Evolutionary conservation across 2,797 vertebrate genomes (phyloP).

Genomic region (Buphagus erythrorhynchus): DNA sequence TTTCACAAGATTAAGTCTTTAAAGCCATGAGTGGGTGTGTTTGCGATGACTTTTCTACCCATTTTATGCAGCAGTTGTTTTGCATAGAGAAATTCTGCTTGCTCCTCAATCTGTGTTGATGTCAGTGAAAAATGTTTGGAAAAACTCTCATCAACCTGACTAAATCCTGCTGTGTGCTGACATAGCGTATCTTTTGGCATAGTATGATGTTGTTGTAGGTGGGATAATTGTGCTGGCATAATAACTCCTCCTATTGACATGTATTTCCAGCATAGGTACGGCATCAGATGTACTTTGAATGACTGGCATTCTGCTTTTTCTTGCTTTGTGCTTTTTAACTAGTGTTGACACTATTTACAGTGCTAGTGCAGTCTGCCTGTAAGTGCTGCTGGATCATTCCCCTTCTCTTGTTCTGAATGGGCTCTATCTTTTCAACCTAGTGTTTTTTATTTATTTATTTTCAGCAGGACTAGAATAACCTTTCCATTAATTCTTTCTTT

Average conservation of each 20-base stretch:
- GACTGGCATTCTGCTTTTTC: not conserved
- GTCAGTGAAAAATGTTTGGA: not conserved
- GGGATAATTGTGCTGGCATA: not conserved
- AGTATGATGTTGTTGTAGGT: not conserved
- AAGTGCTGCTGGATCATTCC: not conserved
- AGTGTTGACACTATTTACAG: not conserved
- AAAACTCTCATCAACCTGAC: not conserved
- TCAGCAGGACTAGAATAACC: not conserved
- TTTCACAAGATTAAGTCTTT: not conserved
- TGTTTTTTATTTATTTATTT: not conserved
- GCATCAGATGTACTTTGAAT: not conserved
- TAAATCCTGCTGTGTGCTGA: constrained; percentile 5
- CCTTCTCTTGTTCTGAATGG: not conserved
- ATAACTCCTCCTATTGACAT: not conserved
- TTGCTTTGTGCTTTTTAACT: constrained; percentile 6
- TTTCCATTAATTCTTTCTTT: not conserved
- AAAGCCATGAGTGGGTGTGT: not conserved
- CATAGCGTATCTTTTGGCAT: not conserved
- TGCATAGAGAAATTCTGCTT: not conserved
- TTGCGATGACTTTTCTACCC: not conserved
- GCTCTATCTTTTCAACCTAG: not conserved
- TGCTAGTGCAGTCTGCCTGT: not conserved
- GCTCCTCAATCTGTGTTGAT: not conserved
- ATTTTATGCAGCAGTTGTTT: not conserved
- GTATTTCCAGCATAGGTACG: not conserved